phyloP scores from a whole-genome alignment of 2,113 vertebrate species.

The Oryzias melastigma region DNA sequence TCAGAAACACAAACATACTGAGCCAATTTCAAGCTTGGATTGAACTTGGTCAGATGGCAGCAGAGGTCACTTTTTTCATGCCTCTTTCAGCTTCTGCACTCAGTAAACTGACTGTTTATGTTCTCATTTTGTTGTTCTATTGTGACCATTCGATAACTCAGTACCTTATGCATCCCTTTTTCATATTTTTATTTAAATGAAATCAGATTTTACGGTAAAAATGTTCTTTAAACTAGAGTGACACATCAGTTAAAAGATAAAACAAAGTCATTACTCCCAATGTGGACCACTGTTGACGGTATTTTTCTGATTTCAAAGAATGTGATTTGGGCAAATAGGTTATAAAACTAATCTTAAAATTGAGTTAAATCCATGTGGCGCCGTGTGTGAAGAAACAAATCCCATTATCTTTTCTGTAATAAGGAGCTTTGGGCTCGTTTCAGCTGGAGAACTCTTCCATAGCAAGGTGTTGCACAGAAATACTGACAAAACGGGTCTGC shows the following conservation, averaged over 20 bases:
- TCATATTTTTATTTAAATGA: not conserved
- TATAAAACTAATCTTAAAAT: slow-evolving; percentile 61
- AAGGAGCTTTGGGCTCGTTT: slow-evolving; percentile 28
- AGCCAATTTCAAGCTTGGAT: slow-evolving; percentile 55
- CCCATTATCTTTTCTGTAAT: slow-evolving; percentile 47
- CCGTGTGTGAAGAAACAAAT: slow-evolving; percentile 36
- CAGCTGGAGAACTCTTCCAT: slow-evolving; percentile 23
- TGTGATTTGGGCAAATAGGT: slow-evolving; percentile 47
- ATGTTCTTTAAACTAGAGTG: not conserved
- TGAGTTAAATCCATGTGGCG: slow-evolving; percentile 61
- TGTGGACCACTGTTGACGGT: slow-evolving; percentile 36
- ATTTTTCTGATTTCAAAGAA: slow-evolving; percentile 32
- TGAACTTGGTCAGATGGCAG: slow-evolving; percentile 44
- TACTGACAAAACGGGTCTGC: not conserved
- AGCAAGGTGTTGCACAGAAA: not conserved
- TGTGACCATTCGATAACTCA: not conserved
- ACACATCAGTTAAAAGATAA: slow-evolving; percentile 6
- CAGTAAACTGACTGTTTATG: slow-evolving; percentile 35
- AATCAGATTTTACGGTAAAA: not conserved
- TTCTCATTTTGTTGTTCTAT: not conserved
- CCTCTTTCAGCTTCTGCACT: slow-evolving; percentile 21
- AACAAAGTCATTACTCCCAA: slow-evolving; percentile 4
- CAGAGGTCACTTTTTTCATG: slow-evolving; percentile 40
- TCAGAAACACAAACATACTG: slow-evolving; percentile 28
- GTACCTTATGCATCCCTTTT: not conserved